These are phyloP conservation scores for Neomicropteryx cornuta DNA, from an alignment of 1,140 invertebrate genomes.

Conservation along the genomic window DNA sequence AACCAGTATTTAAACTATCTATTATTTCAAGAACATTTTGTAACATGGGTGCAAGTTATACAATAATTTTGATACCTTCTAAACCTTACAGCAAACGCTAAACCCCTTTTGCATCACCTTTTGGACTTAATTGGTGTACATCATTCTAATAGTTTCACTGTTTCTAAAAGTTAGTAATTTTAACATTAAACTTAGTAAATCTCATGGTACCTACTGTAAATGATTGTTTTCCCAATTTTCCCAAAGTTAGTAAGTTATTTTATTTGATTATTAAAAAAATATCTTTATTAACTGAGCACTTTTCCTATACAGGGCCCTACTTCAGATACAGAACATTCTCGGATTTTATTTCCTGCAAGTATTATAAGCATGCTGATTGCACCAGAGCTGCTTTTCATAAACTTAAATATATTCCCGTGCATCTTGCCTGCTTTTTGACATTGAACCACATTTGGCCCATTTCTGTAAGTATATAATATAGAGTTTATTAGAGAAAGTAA, in stretches of 20 bases:
- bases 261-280: not conserved
- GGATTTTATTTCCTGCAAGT: slow-evolving; percentile 65
- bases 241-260: slow-evolving; percentile 3
- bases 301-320: slow-evolving; percentile 63
- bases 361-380: slow-evolving; percentile 51
- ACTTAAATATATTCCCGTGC: slow-evolving; percentile 56
- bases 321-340: slow-evolving; percentile 77
- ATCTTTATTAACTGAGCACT: slow-evolving; percentile 8
- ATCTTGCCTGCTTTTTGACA: slow-evolving; percentile 54
- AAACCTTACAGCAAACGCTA: too few relatives aligned
- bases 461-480: slow-evolving; percentile 55
- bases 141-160: too few relatives aligned
- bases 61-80: too few relatives aligned
- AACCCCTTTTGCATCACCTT: too few relatives aligned
- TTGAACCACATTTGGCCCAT: slow-evolving; percentile 60
- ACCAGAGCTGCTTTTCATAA: slow-evolving; percentile 49
- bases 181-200: too few relatives aligned
- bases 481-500: not conserved
- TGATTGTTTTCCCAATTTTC: too few relatives aligned
- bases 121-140: too few relatives aligned
- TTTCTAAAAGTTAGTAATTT: too few relatives aligned
- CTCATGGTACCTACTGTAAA: too few relatives aligned
- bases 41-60: too few relatives aligned
- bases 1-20: too few relatives aligned
- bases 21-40: too few relatives aligned